Evolutionary conservation across 2,797 vertebrate genomes (phyloP), one percentile per base, ranked within the genome.

Genomic region (Apogon hyalosoma): DNA sequence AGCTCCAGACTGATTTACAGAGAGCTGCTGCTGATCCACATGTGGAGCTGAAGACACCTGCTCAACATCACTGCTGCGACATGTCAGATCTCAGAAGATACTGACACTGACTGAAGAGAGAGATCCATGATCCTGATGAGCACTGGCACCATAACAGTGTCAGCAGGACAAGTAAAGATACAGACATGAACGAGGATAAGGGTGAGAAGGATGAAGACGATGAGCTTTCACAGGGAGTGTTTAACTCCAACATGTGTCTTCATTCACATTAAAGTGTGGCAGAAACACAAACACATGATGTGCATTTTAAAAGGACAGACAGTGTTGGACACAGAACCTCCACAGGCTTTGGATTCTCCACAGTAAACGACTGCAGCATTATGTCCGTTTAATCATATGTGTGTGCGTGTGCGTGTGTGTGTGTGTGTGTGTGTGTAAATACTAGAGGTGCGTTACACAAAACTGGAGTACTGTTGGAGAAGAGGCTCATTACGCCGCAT

Each of bases 341-440:
- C 45, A 52, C 46, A 15, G 61, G 38, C 31, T 40, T 61, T 70
- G 47, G 18, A 61, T 38, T 58, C 41, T 48, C 11, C 24, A 67
- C 36, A 49, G 40, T 12, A 40, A 54, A 53, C 41, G 51, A n/a
- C n/a, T n/a, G n/a, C n/a, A n/a, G n/a, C n/a, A n/a, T n/a, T n/a
- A n/a, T n/a, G n/a, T n/a, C n/a, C n/a, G n/a, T n/a, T n/a, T n/a
- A n/a, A n/a, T n/a, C n/a, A n/a, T n/a, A n/a, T n/a, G n/a, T n/a
- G n/a, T n/a, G n/a, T n/a, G n/a, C n/a, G n/a, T n/a, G n/a, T n/a
- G n/a, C n/a, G n/a, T n/a, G n/a, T n/a, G n/a, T n/a, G n/a, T n/a
- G n/a, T n/a, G n/a, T n/a, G n/a, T n/a, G n/a, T n/a, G n/a, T n/a
- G n/a, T n/a, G n/a, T n/a, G n/a, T n/a, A n/a, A n/a, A n/a, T n/a